Conservation (phyloP, 2,797 vertebrate genomes). For the Scolopax rusticola region DNA sequence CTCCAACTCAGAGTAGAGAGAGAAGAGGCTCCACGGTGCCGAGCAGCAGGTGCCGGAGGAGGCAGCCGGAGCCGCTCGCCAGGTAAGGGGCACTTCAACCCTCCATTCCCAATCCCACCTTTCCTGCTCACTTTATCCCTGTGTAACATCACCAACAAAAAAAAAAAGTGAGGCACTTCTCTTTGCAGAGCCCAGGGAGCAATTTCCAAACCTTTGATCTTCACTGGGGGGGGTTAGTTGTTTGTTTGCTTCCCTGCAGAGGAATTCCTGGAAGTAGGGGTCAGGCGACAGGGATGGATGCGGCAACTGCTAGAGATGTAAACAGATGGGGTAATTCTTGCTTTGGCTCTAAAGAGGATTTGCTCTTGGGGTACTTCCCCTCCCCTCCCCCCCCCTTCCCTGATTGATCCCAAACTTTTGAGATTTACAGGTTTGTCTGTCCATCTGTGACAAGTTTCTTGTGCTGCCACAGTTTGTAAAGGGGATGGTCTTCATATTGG, state of each 20-base stretch:
- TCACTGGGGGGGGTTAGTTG: fast-evolving
- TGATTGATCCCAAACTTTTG: background rate
- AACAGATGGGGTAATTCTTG: background rate
- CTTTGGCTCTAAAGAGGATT: background rate
- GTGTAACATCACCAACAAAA: fast-evolving
- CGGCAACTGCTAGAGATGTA: background rate
- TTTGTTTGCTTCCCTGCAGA: background rate
- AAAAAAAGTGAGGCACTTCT: background rate
- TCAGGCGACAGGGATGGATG: background rate
- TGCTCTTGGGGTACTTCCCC: background rate
- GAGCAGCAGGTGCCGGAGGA: background rate
- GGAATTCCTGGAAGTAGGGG: background rate
- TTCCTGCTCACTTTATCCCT: background rate
- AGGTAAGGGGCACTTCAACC: slow-evolving; percentile 23
- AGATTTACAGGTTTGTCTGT: background rate
- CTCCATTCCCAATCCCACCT: fast-evolving
- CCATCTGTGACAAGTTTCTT: background rate
- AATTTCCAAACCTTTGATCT: background rate
- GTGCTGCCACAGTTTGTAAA: background rate
- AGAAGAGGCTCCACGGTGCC: background rate
- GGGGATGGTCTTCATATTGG: background rate
- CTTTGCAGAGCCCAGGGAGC: background rate
- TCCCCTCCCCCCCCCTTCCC: too few species aligned
- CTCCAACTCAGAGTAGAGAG: background rate
- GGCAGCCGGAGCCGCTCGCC: background rate